These are phyloP conservation scores for Podargus strigoides DNA, from an alignment of 2,797 vertebrate genomes.

Conservation along the genomic window DNA sequence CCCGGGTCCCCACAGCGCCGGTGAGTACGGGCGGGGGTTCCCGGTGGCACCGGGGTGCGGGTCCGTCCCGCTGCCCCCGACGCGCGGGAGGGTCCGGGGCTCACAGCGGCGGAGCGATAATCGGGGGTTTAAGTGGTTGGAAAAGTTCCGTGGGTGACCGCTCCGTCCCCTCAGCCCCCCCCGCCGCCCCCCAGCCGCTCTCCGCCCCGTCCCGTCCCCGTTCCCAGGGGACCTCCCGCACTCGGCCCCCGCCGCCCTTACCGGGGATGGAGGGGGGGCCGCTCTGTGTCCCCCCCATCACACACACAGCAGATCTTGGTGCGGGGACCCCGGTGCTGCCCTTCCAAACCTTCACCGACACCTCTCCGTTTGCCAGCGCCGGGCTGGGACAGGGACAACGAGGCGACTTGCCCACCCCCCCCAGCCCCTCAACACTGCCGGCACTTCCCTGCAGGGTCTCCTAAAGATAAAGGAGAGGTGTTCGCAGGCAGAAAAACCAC, in stretches of 20 bases:
- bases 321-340: no score
- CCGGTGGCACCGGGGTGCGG: no score
- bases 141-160: background rate
- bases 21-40: background rate
- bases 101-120: no score
- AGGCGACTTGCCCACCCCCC: accelerated
- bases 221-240: no score
- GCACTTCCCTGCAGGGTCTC: background rate
- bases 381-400: background rate
- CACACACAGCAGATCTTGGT: no score
- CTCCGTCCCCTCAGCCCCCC: background rate
- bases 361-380: background rate
- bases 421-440: background rate
- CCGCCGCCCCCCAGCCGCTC: no score
- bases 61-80: background rate
- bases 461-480: background rate
- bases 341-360: background rate
- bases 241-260: no score
- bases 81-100: background rate
- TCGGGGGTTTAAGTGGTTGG: background rate
- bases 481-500: background rate
- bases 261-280: no score
- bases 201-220: no score
- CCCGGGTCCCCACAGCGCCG: background rate
- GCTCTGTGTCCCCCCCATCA: no score